Evolutionary conservation across 2,113 vertebrate genomes (phyloP), one percentile per base, ranked within the genome.

Genomic region (Leptodactylus fuscus): DNA sequence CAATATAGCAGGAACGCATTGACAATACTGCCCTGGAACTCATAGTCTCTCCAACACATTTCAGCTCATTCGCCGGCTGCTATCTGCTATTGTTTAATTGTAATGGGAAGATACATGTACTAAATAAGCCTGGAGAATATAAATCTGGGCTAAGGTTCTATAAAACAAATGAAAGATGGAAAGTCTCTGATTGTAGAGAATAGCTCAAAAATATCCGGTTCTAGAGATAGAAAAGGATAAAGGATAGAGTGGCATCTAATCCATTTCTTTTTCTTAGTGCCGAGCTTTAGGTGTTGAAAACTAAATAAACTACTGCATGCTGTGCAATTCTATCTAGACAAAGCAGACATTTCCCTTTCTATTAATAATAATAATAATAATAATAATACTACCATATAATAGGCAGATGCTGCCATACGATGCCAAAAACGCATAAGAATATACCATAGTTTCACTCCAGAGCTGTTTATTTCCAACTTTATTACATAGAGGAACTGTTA

Each of bases 131-230:
- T 18, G 24, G 38, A 81, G 60, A 81, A 69, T 27, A 69, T 65
- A 69, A 81, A 10, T 22, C 79, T 49, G 24, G 9, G 27, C 34
- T n/a, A 29, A 22, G 65, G 10, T 29, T 81, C 24, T 44, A 81
- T 12, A 58, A 60, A 81, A 41, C 78, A 65, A 38, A 65, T 55
- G 36, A 46, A 78, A 81, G 58, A 81, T 67, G 62, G n/a, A 67
- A 60, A 41, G 74, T 77, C 48, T 53, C 44, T 51, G 48, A 36
- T 60, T 32, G 20, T 22, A 18, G 12, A 79, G 53, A 6, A 48
- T 69, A 79, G 20, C 29, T 15, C 32, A 10, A 81, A 67, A 69
- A 49, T 69, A 49, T 46, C 67, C 6, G 22, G 44, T 24, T 27
- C 58, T 46, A 36, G 24, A 81, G 62, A n/a, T n/a, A n/a, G n/a